These are phyloP conservation scores for Capitulum mitella DNA, from an alignment of 2,888 invertebrate species.

Conservation along the genomic window DNA sequence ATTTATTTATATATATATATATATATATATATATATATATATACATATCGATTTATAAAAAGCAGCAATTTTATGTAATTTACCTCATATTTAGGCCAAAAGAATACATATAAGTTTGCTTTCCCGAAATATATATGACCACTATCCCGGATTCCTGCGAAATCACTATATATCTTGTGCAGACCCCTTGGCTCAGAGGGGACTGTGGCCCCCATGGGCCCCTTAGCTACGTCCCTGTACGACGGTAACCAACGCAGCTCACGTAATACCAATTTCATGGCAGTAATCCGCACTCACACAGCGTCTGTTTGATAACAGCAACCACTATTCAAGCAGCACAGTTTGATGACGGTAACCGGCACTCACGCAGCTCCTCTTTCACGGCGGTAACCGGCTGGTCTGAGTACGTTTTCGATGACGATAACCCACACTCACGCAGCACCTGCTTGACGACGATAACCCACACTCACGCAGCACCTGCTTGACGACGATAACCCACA, in stretches of 20 bases:
- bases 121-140: no score
- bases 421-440: slow-evolving; percentile 45
- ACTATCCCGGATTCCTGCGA: no score
- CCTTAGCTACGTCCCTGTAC: no score
- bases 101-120: no score
- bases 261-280: slow-evolving; percentile 44
- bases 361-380: slow-evolving; percentile 40
- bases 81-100: no score
- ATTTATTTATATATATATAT: no score
- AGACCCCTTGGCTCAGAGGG: no score
- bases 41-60: no score
- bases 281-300: slow-evolving; percentile 58
- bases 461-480: slow-evolving; percentile 39
- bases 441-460: background rate
- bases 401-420: background rate
- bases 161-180: no score
- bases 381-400: background rate
- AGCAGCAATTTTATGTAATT: no score
- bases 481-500: background rate
- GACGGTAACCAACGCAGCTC: background rate
- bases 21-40: no score
- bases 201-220: no score
- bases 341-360: background rate
- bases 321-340: slow-evolving; percentile 48
- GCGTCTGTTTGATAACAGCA: slow-evolving; percentile 55